Conservation (phyloP, 2,888 invertebrate species). For the Gymnocheta viridis region DNA sequence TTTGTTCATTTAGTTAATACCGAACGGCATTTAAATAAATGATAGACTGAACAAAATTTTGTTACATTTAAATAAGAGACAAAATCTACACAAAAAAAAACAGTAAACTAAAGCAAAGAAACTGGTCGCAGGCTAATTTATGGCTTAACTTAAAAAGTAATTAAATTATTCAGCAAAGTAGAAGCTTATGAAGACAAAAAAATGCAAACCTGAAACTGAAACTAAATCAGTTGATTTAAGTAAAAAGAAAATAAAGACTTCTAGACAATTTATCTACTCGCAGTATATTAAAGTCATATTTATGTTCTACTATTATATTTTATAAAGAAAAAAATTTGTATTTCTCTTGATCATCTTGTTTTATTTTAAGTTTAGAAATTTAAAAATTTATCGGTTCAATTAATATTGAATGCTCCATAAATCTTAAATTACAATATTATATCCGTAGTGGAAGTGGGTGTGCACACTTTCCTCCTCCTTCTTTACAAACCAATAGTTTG, state of each 20-base stretch:
- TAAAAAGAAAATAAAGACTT: slow-evolving; percentile 31
- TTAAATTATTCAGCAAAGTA: slow-evolving; percentile 61
- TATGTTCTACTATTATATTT: background rate
- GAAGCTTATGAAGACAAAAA: background rate
- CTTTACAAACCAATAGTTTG: background rate
- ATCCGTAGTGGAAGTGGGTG: slow-evolving; percentile 17
- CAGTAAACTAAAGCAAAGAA: background rate
- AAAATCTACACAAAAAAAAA: background rate
- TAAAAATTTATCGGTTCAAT: slow-evolving; percentile 70
- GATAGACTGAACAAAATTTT: slow-evolving; percentile 44
- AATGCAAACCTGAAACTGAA: slow-evolving; percentile 10
- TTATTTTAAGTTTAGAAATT: slow-evolving; percentile 36
- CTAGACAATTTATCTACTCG: background rate
- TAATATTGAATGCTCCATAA: slow-evolving; percentile 70
- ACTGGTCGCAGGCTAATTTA: slow-evolving; percentile 57
- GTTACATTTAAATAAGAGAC: slow-evolving; percentile 49
- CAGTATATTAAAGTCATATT: slow-evolving; percentile 34
- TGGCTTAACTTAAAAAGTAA: slow-evolving; percentile 70
- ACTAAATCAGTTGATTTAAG: slow-evolving; percentile 23
- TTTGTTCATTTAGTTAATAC: slow-evolving; percentile 41
- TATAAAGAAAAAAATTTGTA: background rate
- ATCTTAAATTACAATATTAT: slow-evolving; percentile 62
- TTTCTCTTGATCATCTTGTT: background rate
- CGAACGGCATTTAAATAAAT: slow-evolving; percentile 50
- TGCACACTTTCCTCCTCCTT: background rate